Conservation (phyloP, 2,888 invertebrate species). For the Dorcus hopei region DNA sequence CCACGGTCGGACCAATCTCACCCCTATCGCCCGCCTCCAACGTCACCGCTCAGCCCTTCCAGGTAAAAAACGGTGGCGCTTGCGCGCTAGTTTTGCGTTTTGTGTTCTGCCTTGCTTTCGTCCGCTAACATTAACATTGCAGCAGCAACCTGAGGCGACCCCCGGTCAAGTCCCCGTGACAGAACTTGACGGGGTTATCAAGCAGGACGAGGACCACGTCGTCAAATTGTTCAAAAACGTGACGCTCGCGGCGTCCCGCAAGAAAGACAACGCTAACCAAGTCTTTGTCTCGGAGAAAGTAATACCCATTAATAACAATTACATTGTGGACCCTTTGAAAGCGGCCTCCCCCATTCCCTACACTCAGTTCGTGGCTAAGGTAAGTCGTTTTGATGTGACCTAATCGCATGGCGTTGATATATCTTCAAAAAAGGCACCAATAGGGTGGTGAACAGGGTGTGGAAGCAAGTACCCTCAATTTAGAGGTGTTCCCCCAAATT, state of each 20-base stretch:
- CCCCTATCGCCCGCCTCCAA: slow-evolving; percentile 54
- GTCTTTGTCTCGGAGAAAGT: background rate
- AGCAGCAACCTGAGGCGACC: background rate
- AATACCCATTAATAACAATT: slow-evolving; percentile 28
- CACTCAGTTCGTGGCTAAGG: slow-evolving; percentile 35
- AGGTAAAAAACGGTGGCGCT: slow-evolving; percentile 51
- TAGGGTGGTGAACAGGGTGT: no score
- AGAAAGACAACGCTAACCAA: no score
- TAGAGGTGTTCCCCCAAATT: no score
- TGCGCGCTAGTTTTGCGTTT: background rate
- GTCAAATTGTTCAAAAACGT: background rate
- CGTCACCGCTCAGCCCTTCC: slow-evolving; percentile 63
- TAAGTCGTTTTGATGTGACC: background rate
- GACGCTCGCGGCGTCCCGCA: no score
- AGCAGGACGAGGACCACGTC: background rate
- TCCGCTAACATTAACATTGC: background rate
- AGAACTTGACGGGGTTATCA: background rate
- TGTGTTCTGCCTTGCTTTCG: background rate
- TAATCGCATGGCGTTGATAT: background rate
- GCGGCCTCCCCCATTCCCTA: slow-evolving; percentile 38
- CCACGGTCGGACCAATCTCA: slow-evolving; percentile 55
- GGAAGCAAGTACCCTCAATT: no score
- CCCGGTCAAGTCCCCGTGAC: background rate
- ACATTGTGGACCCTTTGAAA: slow-evolving; percentile 30
- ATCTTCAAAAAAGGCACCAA: no score